Evolutionary conservation across 1,140 invertebrate species (phyloP), one percentile per base, ranked within the genome.

Genomic region (Scaptomyza montana): DNA sequence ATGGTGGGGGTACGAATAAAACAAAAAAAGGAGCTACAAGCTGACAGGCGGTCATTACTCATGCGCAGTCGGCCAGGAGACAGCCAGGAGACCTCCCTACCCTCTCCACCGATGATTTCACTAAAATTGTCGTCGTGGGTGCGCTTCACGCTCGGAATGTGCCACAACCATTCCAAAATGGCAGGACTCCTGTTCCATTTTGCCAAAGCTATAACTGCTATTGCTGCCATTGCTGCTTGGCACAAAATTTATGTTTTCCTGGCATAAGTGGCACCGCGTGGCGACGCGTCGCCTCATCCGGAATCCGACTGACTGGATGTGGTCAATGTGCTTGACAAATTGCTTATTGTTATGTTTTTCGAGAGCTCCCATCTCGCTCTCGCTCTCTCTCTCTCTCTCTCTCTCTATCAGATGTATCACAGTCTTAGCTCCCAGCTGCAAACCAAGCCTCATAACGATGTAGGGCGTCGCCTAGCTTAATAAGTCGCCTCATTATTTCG

Each of bases 291-390:
- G 55, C 53, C 75, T 47, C 41, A 13, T 59, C 25, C 43, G 56
- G 46, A 47, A 39, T 56, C 45, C 12, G 55, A n/a, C 7, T 45
- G 36, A 56, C 64, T 75, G 80, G 85, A 80, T 89, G 80, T 80
- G 85, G 84, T 74, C 84, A 89, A 89, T 84, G 85, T 80, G 77
- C 77, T 80, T 89, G 85, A 89, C 85, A 89, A 89, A 89, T 89
- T 89, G 77, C 85, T 89, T 89, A 89, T 89, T 89, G 84, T 89
- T 89, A 89, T 89, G 85, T 77, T 80, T 84, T 78, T 84, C 56
- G 16, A 9, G 33, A 36, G 6, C 7, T 36, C 8, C 33, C 33
- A 0, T 36, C 25, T 59, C 43, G 12, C 12, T 0, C 39, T 2
- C 33, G 9, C 33, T 36, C 6, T 9, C 33, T 8, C 33, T 33